Evolutionary conservation across 2,113 vertebrate genomes (phyloP), one percentile per base, ranked within the genome.

Genomic region (Zosterops pallidus): DNA sequence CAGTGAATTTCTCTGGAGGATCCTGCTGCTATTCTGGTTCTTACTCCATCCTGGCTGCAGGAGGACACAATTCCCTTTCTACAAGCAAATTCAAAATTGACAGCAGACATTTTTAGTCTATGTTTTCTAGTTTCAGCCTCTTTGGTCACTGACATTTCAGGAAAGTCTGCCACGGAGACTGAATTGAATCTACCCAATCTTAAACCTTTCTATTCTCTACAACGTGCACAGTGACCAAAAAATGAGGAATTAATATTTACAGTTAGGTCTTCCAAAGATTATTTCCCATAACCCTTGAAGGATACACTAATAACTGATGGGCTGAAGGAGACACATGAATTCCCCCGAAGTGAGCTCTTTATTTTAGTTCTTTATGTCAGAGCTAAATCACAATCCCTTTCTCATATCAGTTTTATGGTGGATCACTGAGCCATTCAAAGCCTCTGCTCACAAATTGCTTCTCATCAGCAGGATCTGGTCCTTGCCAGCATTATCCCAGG

Each of bases 251-350:
- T 82, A 35, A 12, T 52, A 81, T 52, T 91, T 85, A 71, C 44
- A 82, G 69, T 31, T 56, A 60, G 67, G 50, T 68, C 41, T 39
- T 68, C 56, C 23, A 87, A 72, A 87, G 33, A 23, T 28, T 79
- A 91, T 67, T 92, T 82, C 76, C 57, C 31, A 75, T 28, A 91
- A 76, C 60, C 57, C 41, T 87, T 91, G 85, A 92, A 88, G 90
- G 44, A 79, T 60, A 60, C 57, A 22, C 20, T 79, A 72, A 79
- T 37, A 78, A 55, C 17, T 81, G 31, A 41, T 49, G 17, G 53
- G 57, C 37, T 90, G 50, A 76, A 83, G 70, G 31, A 87, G 69
- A 64, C 44, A 59, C 7, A 67, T 28, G 6, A 83, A 68, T 76
- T 83, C 25, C 49, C 41, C 44, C 49, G 37, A 89, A 87, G 70